Percentiles rank a stretch among this genome's conserved stretches.
These are phyloP conservation scores for Gambusia yucatana DNA, from an alignment of 2,797 vertebrate species.

Conservation along the genomic window DNA sequence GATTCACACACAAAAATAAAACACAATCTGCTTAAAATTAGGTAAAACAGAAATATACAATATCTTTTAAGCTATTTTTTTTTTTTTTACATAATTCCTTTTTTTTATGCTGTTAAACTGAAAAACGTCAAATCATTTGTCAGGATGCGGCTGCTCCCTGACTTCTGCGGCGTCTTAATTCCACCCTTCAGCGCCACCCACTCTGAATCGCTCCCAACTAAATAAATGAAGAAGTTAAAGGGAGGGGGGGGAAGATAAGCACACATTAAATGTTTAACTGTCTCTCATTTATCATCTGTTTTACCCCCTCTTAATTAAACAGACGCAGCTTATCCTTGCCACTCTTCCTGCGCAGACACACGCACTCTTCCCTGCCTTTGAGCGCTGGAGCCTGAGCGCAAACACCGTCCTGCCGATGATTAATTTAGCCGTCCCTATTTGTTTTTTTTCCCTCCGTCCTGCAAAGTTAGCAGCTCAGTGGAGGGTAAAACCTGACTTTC, in stretches of 20 bases:
- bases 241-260: conserved; percentile 75
- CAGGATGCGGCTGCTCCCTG: conserved; percentile 69
- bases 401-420: conserved; percentile 77
- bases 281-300: conserved; percentile 84
- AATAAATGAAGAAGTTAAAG: conserved; percentile 71
- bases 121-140: conserved; percentile 76
- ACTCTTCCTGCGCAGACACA: conserved; percentile 61
- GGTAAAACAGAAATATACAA: not conserved
- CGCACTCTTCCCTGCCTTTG: conserved; percentile 52
- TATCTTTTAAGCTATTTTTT: conserved; percentile 8
- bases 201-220: conserved; percentile 77
- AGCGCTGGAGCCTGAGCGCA: conserved; percentile 74
- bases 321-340: conserved; percentile 74
- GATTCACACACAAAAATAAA: not conserved
- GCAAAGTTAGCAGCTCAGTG: conserved; percentile 70
- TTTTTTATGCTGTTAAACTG: conserved; percentile 71
- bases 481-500: conserved; percentile 60
- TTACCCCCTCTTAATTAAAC: conserved; percentile 85
- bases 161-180: conserved; percentile 74
- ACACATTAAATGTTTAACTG: conserved; percentile 85
- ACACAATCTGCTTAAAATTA: conserved; percentile 42
- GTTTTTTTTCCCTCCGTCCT: conserved; percentile 63
- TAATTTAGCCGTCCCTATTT: conserved; percentile 82
- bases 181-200: conserved; percentile 71
- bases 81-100: conserved; percentile 44